Evolutionary conservation across 2,797 vertebrate species (phyloP).

Genomic region (Linurgus olivaceus): DNA sequence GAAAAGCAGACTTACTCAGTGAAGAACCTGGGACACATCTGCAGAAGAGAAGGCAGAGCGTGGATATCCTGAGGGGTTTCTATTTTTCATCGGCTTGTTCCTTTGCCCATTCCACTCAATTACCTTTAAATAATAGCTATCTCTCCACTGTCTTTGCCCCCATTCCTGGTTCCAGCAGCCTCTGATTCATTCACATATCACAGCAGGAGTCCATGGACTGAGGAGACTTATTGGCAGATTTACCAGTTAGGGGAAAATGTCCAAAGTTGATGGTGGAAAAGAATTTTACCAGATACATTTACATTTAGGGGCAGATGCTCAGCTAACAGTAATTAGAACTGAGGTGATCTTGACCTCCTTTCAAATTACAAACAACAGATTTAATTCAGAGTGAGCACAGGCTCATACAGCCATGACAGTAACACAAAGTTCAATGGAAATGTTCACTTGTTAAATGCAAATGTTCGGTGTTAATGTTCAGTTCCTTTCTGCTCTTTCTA

Average conservation of each 20-base stretch:
- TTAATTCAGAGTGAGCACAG: neutral
- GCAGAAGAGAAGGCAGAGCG: neutral
- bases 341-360: neutral
- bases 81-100: slow-evolving; percentile 17
- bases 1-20: neutral
- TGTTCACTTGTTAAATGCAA: neutral
- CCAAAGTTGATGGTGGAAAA: neutral
- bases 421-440: neutral
- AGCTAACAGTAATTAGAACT: neutral
- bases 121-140: slow-evolving; percentile 43
- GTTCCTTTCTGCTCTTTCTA: neutral
- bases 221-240: neutral
- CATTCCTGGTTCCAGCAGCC: neutral
- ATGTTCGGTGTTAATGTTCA: neutral
- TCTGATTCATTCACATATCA: neutral
- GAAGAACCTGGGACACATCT: slow-evolving; percentile 7
- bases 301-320: neutral
- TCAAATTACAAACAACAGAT: neutral
- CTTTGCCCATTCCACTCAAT: slow-evolving; percentile 38
- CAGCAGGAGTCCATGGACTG: neutral
- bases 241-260: slow-evolving; percentile 1
- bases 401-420: neutral
- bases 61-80: neutral
- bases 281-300: neutral
- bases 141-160: slow-evolving; percentile 1